These are phyloP conservation scores for Ellobius talpinus DNA, from an alignment of 2,113 vertebrate genomes.

Conservation along the genomic window DNA sequence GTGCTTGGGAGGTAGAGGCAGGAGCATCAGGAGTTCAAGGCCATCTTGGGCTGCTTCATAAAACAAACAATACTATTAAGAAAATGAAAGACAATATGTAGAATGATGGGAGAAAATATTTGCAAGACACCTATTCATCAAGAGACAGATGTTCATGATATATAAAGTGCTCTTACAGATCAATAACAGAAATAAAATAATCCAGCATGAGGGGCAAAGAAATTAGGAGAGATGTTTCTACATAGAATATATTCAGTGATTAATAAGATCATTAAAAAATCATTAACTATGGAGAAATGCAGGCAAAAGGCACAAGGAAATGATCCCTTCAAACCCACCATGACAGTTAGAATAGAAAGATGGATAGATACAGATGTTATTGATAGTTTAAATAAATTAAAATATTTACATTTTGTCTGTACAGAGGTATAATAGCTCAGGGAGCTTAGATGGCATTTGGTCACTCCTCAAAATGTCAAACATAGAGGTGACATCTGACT, in stretches of 20 bases:
- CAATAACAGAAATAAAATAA: background rate
- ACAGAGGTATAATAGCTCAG: background rate
- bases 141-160: background rate
- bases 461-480: background rate
- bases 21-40: background rate
- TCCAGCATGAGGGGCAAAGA: background rate
- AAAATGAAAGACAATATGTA: background rate
- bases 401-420: background rate
- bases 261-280: background rate
- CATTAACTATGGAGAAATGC: background rate
- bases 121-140: background rate
- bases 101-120: background rate
- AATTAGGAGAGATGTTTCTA: conserved; percentile 15
- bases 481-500: background rate
- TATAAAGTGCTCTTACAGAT: background rate
- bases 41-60: background rate
- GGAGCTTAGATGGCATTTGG: background rate
- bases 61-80: background rate
- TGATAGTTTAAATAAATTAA: conserved; percentile 22
- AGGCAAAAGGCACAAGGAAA: conserved; percentile 6
- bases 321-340: background rate
- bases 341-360: background rate
- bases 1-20: background rate
- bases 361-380: background rate
- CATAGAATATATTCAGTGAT: background rate